Base-by-base conservation (phyloP, 2,113 vertebrate genomes). In the Percina caprodes region DNA sequence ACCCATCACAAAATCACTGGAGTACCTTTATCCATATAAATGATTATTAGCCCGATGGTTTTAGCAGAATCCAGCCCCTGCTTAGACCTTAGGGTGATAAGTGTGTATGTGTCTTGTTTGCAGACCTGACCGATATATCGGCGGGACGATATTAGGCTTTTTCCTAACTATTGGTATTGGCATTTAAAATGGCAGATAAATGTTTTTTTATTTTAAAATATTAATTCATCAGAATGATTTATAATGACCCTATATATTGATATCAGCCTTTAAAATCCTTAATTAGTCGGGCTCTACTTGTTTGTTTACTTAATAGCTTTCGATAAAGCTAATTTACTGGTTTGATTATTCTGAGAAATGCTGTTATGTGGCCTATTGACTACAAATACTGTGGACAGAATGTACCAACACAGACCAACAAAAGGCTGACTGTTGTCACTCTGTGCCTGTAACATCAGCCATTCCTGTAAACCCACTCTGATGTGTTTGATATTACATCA, bases 321-420 rank as follows among this genome's bases (percentile, higher is more conserved):
- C 12, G 23, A 11, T 80, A 15, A 79, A 46, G 23, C 5, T 39
- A 19, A 84, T 66, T 68, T 45, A 26, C 14, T 46, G 23, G 33
- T 63, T 39, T 59, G 16, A 59, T 79, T 26, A 75, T 45, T 70
- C 16, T 21, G 13, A 63, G 58, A 65, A 73, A 30, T 19, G 10
- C 66, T 2, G 62, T 45, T 65, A 66, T 73, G 3, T 55, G 24
- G 33, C 6, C 46, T 33, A 26, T 35, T 5, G 66, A 19, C 49
- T 11, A 24, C 21, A 15, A 79, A 49, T 16, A 46, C 60, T 55
- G 79, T 21, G 83, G 61, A 85, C 79, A 78, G 79, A 83, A 81
- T 69, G 85, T 76, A 75, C 80, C 62, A 21, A 83, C 74, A 48
- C 30, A 69, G 66, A 69, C 18, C 42, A 88, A 88, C 78, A 86